phyloP scores from a whole-genome alignment of 2,797 vertebrate genomes.

The Manis pentadactyla region DNA sequence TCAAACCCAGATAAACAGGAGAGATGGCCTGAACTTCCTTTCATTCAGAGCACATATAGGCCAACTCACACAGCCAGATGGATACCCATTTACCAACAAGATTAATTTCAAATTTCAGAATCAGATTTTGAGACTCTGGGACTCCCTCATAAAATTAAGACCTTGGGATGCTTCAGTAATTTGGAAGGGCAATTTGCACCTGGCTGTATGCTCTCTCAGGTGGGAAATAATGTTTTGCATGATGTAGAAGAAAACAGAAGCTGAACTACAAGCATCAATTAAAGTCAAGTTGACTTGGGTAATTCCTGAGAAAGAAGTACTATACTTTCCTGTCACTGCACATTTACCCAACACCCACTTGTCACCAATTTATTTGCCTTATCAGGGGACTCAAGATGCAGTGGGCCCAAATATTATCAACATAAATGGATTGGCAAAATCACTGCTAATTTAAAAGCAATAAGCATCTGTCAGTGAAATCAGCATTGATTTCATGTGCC shows the following conservation, averaged over 20 bases:
- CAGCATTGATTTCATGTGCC: neutral
- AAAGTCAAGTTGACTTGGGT: neutral
- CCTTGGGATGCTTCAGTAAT: neutral
- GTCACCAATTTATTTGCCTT: neutral
- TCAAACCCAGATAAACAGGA: neutral
- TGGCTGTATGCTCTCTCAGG: neutral
- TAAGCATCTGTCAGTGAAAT: neutral
- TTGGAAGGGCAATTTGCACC: neutral
- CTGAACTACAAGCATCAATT: neutral
- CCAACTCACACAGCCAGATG: neutral
- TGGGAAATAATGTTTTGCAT: neutral
- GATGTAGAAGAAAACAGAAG: neutral
- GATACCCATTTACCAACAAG: neutral
- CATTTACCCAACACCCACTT: neutral
- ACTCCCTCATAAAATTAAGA: neutral
- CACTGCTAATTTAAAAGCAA: neutral
- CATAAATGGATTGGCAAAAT: neutral
- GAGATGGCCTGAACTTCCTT: neutral
- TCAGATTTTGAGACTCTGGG: constrained; percentile 43
- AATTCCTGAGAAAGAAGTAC: neutral
- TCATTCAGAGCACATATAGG: neutral
- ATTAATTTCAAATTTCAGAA: neutral
- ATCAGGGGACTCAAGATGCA: neutral
- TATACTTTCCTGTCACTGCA: neutral
- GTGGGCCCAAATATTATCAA: neutral